Base-by-base conservation (phyloP, 2,113 vertebrate species). In the Podilymbus podiceps region DNA sequence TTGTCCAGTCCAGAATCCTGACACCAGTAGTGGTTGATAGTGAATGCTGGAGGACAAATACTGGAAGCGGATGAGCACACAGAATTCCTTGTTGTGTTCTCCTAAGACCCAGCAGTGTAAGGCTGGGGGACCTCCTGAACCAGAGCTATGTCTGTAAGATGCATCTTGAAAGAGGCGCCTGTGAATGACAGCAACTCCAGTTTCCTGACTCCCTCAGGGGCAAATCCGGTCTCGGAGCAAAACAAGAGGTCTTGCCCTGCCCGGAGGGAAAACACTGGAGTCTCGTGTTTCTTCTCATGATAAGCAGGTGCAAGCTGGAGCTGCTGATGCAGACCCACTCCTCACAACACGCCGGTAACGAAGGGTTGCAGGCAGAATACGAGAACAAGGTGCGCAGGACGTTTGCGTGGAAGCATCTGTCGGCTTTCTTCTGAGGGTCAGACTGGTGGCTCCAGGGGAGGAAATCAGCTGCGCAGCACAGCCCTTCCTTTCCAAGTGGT, bases 281-380 rank as follows among this genome's bases (percentile, higher is more conserved):
- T 25, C 53, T 91, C 44, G 6, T 9, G 22, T 76, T 83, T 82
- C 38, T 35, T 49, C 71, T 73, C 35, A 8, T 10, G 10, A 62
- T 16, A 87, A 73, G 9, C 23, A 46, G 76, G 59, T 17, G 14
- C 58, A 38, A 62, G 46, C 63, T 90, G 81, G 46, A 79, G 88
- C 75, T 83, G 47, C 82, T 77, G 88, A 63, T 79, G 60, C 85
- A 80, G 90, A 31, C 71, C 27, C 5, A 6, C 50, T 86, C 55
- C 63, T 81, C 12, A 3, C 27, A 55, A 55, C 0, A 1, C 0
- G 44, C 33, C 74, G 3, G 6, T 15, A 8, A 20, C 0, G 58
- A 52, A 15, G 47, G 53, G 44, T 8, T 60, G 35, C 20, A 11
- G 23, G 55, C 10, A 52, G 60, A 49, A 33, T 13, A 78, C 14